phyloP scores from a whole-genome alignment of 2,888 invertebrate genomes.

The Drosophila mulleri region DNA sequence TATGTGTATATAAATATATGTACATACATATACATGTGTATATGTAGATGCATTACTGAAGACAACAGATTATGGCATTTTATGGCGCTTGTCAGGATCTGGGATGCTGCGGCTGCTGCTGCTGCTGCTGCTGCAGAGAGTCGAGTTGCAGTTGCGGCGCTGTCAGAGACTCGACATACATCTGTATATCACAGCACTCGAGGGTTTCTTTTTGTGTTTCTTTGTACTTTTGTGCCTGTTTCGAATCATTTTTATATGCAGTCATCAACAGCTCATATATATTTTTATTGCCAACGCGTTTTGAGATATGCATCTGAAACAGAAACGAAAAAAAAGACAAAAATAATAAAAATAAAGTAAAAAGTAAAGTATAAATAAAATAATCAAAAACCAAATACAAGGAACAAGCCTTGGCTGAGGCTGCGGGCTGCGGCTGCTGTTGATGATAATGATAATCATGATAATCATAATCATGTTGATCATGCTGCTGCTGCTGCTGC shows the following conservation, averaged over 20 bases:
- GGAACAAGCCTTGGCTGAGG: constrained; percentile 36
- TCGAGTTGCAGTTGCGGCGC: constrained; percentile 29
- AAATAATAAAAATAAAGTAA: constrained; percentile 14
- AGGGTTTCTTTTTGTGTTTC: constrained; percentile 33
- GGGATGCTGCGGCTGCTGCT: not conserved
- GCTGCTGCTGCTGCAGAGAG: constrained; percentile 1
- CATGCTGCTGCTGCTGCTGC: constrained; percentile 41
- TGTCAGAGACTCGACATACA: constrained; percentile 35
- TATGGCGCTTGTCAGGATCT: constrained; percentile 47
- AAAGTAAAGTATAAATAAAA: constrained; percentile 42
- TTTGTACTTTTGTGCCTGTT: constrained; percentile 42
- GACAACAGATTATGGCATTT: constrained; percentile 5
- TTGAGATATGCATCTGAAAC: constrained; percentile 72
- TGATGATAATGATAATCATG: constrained; percentile 35
- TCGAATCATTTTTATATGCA: constrained; percentile 77
- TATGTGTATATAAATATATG: not conserved
- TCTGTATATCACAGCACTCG: constrained; percentile 29
- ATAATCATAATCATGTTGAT: constrained; percentile 38
- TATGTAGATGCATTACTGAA: constrained; percentile 3
- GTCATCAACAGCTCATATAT: constrained; percentile 80
- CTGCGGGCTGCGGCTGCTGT: constrained; percentile 38
- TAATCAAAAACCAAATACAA: constrained; percentile 45
- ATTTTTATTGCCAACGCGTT: constrained; percentile 76
- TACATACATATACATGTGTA: not conserved
- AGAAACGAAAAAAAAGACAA: constrained; percentile 39